A percentile compares a stretch with the other conserved stretches of the same genome.
phyloP scores from a whole-genome alignment of 2,113 vertebrate species.

The Ranitomeya variabilis region DNA sequence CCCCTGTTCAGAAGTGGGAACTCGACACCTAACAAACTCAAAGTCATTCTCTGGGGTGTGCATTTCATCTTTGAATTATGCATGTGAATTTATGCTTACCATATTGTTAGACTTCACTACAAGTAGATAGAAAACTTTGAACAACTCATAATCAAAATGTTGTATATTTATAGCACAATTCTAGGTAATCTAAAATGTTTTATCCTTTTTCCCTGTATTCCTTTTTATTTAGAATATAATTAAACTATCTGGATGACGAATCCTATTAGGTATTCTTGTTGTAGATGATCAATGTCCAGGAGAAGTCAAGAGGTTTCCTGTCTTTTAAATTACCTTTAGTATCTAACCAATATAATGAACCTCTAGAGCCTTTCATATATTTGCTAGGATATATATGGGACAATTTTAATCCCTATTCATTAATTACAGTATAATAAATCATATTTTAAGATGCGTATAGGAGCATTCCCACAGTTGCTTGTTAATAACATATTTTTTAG shows the following conservation, averaged over 20 bases:
- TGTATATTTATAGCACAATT: neutral
- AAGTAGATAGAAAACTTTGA: too few species aligned
- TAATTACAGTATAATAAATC: constrained; percentile 28
- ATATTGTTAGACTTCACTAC: too few species aligned
- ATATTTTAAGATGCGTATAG: neutral
- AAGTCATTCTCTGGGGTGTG: too few species aligned
- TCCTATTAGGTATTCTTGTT: constrained; percentile 9
- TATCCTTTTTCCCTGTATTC: neutral
- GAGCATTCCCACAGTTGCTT: neutral
- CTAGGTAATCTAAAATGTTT: neutral
- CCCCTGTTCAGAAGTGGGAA: too few species aligned
- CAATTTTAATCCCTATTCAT: neutral
- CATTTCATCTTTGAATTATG: too few species aligned
- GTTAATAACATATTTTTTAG: neutral
- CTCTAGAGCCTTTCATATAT: neutral
- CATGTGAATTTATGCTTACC: too few species aligned
- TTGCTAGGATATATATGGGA: neutral
- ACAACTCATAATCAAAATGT: too few species aligned
- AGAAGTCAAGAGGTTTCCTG: neutral
- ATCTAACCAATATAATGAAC: constrained; percentile 3
- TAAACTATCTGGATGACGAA: neutral
- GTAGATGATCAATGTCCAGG: constrained; percentile 6
- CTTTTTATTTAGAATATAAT: neutral
- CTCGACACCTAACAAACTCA: too few species aligned
- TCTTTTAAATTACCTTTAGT: neutral